Evolutionary conservation across 2,888 invertebrate genomes (phyloP).

Genomic region (Endomychus coccineus): DNA sequence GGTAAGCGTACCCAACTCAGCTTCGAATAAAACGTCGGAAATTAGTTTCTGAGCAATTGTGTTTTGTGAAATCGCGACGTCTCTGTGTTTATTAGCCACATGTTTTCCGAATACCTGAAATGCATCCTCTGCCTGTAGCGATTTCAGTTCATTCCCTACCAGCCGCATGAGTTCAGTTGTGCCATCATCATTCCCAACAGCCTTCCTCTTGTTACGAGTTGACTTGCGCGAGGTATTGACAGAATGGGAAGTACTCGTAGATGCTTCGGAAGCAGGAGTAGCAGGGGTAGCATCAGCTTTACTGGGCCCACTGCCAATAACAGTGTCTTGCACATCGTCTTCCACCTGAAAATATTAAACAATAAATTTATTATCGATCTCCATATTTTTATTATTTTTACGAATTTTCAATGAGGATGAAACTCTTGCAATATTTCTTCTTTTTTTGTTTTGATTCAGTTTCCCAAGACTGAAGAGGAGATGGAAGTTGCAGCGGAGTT

Average conservation of each 20-base stretch:
- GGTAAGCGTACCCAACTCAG: slow-evolving; percentile 19
- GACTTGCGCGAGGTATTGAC: slow-evolving; percentile 12
- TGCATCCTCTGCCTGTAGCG: slow-evolving; percentile 20
- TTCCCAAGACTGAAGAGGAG: slow-evolving; percentile 20
- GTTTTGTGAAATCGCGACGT: slow-evolving; percentile 18
- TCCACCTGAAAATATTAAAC: slow-evolving; percentile 14
- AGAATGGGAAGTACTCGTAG: slow-evolving; percentile 15
- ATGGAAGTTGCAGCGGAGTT: slow-evolving; percentile 19
- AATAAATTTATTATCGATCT: slow-evolving; percentile 15
- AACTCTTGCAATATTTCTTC: slow-evolving; percentile 4
- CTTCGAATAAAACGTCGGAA: slow-evolving; percentile 21
- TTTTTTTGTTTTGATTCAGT: slow-evolving; percentile 14
- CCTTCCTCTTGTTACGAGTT: slow-evolving; percentile 17
- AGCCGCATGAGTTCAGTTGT: slow-evolving; percentile 21
- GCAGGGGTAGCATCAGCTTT: slow-evolving; percentile 15
- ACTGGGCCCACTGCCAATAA: slow-evolving; percentile 14
- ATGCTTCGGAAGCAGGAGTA: slow-evolving; percentile 14
- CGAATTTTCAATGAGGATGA: slow-evolving; percentile 9
- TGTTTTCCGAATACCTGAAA: slow-evolving; percentile 21
- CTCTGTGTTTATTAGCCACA: slow-evolving; percentile 21
- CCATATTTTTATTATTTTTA: slow-evolving; percentile 11
- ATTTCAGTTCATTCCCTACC: slow-evolving; percentile 17
- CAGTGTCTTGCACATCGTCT: slow-evolving; percentile 14
- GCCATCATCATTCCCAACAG: slow-evolving; percentile 19
- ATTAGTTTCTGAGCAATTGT: slow-evolving; percentile 14